Percentiles rank a stretch among this genome's conserved stretches.
These are phyloP conservation scores for Laticauda laticaudata DNA, from an alignment of 2,113 vertebrate species.

Conservation along the genomic window DNA sequence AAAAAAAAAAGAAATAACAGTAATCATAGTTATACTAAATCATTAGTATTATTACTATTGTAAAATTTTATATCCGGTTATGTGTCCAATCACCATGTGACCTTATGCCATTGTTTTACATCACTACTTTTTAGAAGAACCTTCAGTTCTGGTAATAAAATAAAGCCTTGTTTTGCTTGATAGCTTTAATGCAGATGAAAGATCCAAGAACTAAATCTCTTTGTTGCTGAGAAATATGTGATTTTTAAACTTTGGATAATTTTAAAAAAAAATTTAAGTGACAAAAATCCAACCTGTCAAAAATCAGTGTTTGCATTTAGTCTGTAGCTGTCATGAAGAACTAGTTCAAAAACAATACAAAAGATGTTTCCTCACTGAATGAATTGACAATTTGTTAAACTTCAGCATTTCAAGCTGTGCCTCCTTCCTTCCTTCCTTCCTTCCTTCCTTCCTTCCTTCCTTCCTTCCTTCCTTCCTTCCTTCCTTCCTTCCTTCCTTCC, in stretches of 20 bases:
- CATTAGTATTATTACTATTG: not conserved
- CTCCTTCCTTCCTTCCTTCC: not conserved
- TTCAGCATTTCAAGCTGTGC: conserved; percentile 17
- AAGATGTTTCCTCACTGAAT: conserved; percentile 42
- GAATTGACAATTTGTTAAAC: conserved; percentile 38
- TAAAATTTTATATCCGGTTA: not conserved
- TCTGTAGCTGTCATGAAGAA: conserved; percentile 34
- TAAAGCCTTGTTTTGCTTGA: not conserved
- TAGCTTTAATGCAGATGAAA: not conserved
- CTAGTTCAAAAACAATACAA: conserved; percentile 28
- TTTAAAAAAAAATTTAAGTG: conserved; percentile 18
- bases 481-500: too few relatives aligned
- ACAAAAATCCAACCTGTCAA: conserved; percentile 32
- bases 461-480: not conserved
- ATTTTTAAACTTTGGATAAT: conserved; percentile 43
- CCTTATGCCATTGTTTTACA: not conserved
- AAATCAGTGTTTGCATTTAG: conserved; percentile 56
- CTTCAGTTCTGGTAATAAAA: not conserved
- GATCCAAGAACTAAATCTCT: not conserved
- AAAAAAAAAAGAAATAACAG: too few relatives aligned
- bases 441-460: not conserved
- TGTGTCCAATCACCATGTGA: not conserved
- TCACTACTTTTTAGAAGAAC: fast-evolving
- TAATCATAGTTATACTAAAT: not conserved
- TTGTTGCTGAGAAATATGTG: not conserved